phyloP scores from a whole-genome alignment of 2,797 vertebrate genomes.

The Galaxias olidus region DNA sequence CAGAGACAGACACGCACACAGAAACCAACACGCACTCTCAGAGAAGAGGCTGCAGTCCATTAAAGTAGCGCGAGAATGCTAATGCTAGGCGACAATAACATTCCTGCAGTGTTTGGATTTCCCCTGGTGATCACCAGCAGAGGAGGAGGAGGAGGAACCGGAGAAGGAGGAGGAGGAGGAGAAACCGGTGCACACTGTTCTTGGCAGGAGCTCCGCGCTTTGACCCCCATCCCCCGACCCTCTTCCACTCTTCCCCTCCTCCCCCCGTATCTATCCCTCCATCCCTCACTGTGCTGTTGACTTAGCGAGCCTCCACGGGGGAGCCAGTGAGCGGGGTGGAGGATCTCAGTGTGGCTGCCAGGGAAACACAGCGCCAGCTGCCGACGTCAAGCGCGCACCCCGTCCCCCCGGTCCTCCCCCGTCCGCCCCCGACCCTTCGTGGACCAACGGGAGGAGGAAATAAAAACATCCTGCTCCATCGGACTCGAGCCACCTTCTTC shows the following conservation, averaged over 20 bases:
- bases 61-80: constrained; percentile 69
- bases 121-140: constrained; percentile 66
- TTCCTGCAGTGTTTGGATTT: constrained; percentile 77
- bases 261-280: background rate
- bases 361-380: no score
- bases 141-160: constrained; percentile 43
- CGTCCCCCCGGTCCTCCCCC: no score
- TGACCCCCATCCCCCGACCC: constrained; percentile 42
- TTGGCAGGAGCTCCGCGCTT: constrained; percentile 56
- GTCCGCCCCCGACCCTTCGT: no score
- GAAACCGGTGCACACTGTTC: constrained; percentile 42
- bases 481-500: background rate
- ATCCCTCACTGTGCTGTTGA: constrained; percentile 12
- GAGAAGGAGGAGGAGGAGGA: constrained; percentile 39
- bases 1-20: background rate
- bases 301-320: constrained; percentile 7
- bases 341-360: no score
- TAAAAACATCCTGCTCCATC: constrained; percentile 55
- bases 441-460: constrained; percentile 54
- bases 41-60: constrained; percentile 65
- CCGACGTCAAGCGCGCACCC: constrained; percentile 22
- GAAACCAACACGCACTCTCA: constrained; percentile 10
- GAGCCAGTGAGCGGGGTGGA: no score
- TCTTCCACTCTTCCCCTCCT: constrained; percentile 22
- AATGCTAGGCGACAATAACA: constrained; percentile 78